phyloP scores from a whole-genome alignment of 2,888 invertebrate genomes.

The Aphodius sticticus region DNA sequence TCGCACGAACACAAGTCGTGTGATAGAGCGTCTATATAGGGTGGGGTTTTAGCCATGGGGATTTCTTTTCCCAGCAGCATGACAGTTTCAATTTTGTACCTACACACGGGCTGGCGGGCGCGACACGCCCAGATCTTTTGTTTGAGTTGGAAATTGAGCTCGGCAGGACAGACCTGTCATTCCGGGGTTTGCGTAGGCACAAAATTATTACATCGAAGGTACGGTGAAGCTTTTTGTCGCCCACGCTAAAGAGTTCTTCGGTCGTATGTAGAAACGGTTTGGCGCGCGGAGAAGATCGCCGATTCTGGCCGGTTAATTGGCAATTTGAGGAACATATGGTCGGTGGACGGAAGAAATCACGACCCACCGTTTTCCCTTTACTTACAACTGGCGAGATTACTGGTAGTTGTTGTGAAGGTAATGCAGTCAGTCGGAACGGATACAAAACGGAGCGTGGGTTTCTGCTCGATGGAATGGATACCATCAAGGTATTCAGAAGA shows the following conservation, averaged over 20 bases:
- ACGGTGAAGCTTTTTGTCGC: background rate
- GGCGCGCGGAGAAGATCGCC: background rate
- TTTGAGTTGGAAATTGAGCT: constrained; percentile 4
- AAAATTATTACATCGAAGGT: background rate
- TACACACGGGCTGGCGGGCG: background rate
- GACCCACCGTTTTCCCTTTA: background rate
- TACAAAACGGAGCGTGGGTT: background rate
- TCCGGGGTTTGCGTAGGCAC: constrained; percentile 4
- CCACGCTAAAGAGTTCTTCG: background rate
- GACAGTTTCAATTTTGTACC: constrained; percentile 4
- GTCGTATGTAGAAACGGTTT: background rate
- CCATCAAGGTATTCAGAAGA: background rate
- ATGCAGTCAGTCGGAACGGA: background rate
- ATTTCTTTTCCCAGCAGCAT: constrained; percentile 4
- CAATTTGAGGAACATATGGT: background rate
- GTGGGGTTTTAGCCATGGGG: background rate
- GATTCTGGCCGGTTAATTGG: background rate
- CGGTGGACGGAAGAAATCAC: background rate
- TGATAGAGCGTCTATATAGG: background rate
- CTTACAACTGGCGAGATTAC: background rate
- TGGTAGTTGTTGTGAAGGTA: background rate
- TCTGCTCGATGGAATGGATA: background rate
- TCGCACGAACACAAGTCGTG: background rate
- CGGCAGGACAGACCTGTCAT: background rate
- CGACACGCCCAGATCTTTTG: background rate